Evolutionary conservation across 2,113 vertebrate species (phyloP).

Genomic region (Siniperca chuatsi): DNA sequence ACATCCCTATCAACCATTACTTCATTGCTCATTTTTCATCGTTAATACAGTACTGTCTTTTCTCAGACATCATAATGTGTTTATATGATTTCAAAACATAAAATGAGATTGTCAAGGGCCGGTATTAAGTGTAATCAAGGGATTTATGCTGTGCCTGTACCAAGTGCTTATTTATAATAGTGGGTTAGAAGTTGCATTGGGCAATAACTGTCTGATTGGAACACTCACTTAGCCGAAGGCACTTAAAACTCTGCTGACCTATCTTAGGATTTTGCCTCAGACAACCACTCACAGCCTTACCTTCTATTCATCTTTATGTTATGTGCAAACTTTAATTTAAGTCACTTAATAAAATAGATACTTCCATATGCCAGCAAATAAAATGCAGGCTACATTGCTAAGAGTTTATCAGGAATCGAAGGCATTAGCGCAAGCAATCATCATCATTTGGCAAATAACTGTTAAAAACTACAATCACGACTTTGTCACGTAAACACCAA

Average conservation of each 20-base stretch:
- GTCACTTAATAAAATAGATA: conserved; percentile 54
- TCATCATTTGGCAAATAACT: conserved; percentile 63
- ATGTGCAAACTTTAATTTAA: conserved; percentile 68
- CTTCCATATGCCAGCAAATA: conserved; percentile 43
- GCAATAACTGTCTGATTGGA: conserved; percentile 48
- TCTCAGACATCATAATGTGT: conserved; percentile 51
- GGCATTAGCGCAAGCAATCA: conserved; percentile 55
- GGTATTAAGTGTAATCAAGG: conserved; percentile 41
- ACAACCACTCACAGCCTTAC: conserved; percentile 37
- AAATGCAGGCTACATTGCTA: conserved; percentile 43
- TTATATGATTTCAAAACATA: conserved; percentile 72
- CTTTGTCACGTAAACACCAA: conserved; percentile 41
- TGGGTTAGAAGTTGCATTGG: conserved; percentile 22
- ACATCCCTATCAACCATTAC: not conserved
- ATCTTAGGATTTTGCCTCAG: conserved; percentile 42
- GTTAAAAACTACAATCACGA: conserved; percentile 66
- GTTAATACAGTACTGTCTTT: conserved; percentile 1
- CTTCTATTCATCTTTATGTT: conserved; percentile 23
- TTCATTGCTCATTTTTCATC: conserved; percentile 11
- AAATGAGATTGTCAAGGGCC: conserved; percentile 80
- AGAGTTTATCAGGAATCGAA: conserved; percentile 50
- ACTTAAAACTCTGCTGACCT: conserved; percentile 75
- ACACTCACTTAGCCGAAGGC: conserved; percentile 74
- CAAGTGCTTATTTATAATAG: conserved; percentile 24
- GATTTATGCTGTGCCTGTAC: conserved; percentile 32